Base-by-base conservation (phyloP, 2,888 invertebrate species). In the Nesidiocoris tenuis region DNA sequence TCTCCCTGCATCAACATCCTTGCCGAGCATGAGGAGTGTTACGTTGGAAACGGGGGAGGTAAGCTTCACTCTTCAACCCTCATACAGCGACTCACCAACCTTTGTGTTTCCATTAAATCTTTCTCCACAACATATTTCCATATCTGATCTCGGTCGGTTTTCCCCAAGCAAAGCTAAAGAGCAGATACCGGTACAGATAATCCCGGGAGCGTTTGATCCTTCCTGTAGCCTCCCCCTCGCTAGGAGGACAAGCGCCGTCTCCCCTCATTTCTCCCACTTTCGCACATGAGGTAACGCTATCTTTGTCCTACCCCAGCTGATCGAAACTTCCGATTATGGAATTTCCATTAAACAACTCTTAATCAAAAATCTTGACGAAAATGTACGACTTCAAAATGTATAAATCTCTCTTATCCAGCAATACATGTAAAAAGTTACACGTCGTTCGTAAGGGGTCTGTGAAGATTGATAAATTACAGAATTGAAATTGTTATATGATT, bases 61-160 rank as follows among this genome's bases (percentile, higher is more conserved):
- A 39, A 39, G 39, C 39, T 39, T 39, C 39, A 39, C 39, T 39
- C 39, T 39, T 39, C 39, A 39, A 39, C 39, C 39, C 39, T 39
- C 39, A 39, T 39, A 39, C 39, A 39, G 39, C 39, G 12, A 39
- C 54, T 56, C 56, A 18, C 61, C 39, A 72, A 61, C 74, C 74
- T 74, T 75, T 75, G 61, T 75, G 68, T 75, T 75, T 75, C 75
- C 75, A 75, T 75, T 75, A 75, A 75, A 75, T 75, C 75, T 75
- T 75, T 75, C 75, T 75, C 67, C 67, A 67, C 66, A 75, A 75
- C 75, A 75, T 75, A 75, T 75, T 75, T 75, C 75, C 75, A 75
- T 75, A 75, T 75, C 75, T 67, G 75, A 75, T 75, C 72, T 72
- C 61, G n/a, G n/a, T 24, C 57, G 70, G 18, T 22, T 63, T 63